Conservation (phyloP, 2,797 vertebrate species). For the Gallinago solitaria region DNA sequence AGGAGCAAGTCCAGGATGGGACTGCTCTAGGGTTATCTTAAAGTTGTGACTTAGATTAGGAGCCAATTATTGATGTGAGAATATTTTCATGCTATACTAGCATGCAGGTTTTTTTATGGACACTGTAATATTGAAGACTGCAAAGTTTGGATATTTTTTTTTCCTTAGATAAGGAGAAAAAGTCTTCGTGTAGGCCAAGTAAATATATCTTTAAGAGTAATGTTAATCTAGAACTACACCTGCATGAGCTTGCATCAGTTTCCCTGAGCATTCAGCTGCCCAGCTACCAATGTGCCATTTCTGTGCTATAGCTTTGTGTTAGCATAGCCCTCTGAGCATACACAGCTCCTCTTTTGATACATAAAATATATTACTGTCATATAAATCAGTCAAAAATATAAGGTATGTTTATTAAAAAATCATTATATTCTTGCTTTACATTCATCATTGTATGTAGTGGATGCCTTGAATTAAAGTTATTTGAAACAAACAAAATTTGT, state of each 20-base stretch:
- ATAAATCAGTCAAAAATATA: not conserved
- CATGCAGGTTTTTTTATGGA: not conserved
- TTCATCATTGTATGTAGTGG: not conserved
- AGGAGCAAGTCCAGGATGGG: not conserved
- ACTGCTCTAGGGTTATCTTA: not conserved
- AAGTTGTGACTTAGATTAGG: not conserved
- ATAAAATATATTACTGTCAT: not conserved
- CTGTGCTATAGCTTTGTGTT: not conserved
- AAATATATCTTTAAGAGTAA: not conserved
- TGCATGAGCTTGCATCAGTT: not conserved
- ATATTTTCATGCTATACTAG: not conserved
- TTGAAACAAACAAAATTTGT: slow-evolving; percentile 34
- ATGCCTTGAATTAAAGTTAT: not conserved
- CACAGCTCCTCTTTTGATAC: not conserved
- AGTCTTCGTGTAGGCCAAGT: not conserved
- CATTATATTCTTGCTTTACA: not conserved
- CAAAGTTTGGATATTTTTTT: not conserved
- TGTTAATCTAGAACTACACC: not conserved
- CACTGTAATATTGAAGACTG: not conserved
- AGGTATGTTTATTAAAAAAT: slow-evolving; percentile 17
- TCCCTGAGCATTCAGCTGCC: not conserved
- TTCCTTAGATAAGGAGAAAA: not conserved
- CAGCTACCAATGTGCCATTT: not conserved
- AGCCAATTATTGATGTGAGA: not conserved
- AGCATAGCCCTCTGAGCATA: not conserved